Conservation (phyloP, 2,888 invertebrate species). For the Gnatocerus cornutus region DNA sequence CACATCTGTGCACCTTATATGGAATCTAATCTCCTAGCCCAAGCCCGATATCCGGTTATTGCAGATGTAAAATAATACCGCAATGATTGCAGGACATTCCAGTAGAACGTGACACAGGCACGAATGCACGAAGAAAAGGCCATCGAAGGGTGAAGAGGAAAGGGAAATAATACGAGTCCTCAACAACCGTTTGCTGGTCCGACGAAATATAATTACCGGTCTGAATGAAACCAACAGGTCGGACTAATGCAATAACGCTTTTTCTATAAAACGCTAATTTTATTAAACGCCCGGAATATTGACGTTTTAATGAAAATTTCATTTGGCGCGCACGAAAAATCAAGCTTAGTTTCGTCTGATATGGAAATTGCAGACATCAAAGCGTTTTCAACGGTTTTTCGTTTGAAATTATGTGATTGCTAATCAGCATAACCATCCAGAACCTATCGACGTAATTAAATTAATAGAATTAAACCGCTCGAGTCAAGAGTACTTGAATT, state of each 20-base stretch:
- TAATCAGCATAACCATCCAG: conserved; percentile 57
- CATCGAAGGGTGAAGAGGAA: conserved; percentile 20
- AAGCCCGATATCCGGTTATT: conserved; percentile 52
- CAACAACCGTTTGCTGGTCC: conserved; percentile 49
- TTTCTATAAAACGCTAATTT: conserved; percentile 67
- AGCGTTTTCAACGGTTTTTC: conserved; percentile 54
- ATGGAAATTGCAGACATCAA: conserved; percentile 63
- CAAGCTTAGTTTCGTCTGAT: conserved; percentile 62
- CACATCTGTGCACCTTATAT: conserved; percentile 50
- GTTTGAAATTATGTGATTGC: conserved; percentile 60
- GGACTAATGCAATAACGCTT: conserved; percentile 64
- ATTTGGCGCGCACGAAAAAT: conserved; percentile 66
- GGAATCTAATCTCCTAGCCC: conserved; percentile 46
- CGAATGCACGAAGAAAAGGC: conserved; percentile 48
- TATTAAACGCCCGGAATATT: conserved; percentile 68
- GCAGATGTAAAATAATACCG: conserved; percentile 61
- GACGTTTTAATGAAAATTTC: conserved; percentile 70
- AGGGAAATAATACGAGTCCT: conserved; percentile 16
- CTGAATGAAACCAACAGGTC: conserved; percentile 66
- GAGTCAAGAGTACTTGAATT: conserved; percentile 47
- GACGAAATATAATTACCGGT: conserved; percentile 63
- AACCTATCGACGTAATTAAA: conserved; percentile 59
- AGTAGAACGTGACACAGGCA: conserved; percentile 57
- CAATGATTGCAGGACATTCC: conserved; percentile 60
- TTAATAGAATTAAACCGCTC: conserved; percentile 57